A percentile compares a stretch with the other conserved stretches of the same genome.
Conservation (phyloP, 2,888 invertebrate species). For the Synanthedon myopaeformis region DNA sequence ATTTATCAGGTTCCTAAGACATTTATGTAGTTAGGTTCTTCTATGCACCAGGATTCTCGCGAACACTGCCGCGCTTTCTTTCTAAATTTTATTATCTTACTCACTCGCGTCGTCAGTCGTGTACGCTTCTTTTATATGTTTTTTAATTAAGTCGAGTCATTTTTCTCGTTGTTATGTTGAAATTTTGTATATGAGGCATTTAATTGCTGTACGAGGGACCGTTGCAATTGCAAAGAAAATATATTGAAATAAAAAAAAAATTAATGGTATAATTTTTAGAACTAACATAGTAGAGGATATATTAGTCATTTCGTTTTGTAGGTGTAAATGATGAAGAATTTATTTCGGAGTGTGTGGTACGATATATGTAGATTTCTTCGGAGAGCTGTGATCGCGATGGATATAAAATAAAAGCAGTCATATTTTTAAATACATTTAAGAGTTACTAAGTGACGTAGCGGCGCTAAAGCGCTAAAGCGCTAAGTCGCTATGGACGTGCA, state of each 20-base stretch:
- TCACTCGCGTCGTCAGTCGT: slow-evolving; percentile 41
- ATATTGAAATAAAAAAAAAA: slow-evolving; percentile 65
- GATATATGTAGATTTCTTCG: slow-evolving; percentile 63
- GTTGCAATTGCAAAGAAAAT: slow-evolving; percentile 70
- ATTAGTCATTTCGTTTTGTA: slow-evolving; percentile 69
- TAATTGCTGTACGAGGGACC: slow-evolving; percentile 68
- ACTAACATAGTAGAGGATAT: slow-evolving; percentile 58
- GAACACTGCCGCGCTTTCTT: slow-evolving; percentile 67
- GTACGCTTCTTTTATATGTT: slow-evolving; percentile 45
- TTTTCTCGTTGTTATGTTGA: slow-evolving; percentile 56
- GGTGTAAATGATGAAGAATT: slow-evolving; percentile 68
- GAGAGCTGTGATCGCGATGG: slow-evolving; percentile 69
- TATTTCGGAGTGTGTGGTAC: slow-evolving; percentile 64
- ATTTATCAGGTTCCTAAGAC: slow-evolving; percentile 71
- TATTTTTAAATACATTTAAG: slow-evolving; percentile 68
- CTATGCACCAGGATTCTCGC: slow-evolving; percentile 65
- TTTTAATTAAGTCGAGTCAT: slow-evolving; percentile 43
- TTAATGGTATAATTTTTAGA: slow-evolving; percentile 66
- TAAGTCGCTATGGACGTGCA: too few relatives aligned
- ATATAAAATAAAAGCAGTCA: slow-evolving; percentile 59
- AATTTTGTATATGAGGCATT: slow-evolving; percentile 65
- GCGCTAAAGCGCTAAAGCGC: slow-evolving; percentile 15
- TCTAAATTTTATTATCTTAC: slow-evolving; percentile 36
- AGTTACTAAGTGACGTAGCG: slow-evolving; percentile 59
- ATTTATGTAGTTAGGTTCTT: slow-evolving; percentile 68